Evolutionary conservation across 2,888 invertebrate genomes (phyloP).

Genomic region (Mythimna vitellina): DNA sequence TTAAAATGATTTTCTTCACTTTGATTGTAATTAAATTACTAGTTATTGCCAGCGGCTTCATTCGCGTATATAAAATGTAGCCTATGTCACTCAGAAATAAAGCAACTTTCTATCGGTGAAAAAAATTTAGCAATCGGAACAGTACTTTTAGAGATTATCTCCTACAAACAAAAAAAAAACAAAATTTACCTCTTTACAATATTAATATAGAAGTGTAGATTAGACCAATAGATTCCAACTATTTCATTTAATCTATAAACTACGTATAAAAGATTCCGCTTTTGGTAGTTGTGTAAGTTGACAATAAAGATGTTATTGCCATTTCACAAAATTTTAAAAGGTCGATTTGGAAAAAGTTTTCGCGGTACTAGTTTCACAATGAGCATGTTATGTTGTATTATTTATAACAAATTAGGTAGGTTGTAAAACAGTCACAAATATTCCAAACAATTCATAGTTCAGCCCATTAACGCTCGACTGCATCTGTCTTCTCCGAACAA

Average conservation of each 20-base stretch:
- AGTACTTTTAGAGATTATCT: too few relatives aligned
- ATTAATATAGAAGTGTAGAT: neutral
- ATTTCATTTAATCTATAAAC: too few relatives aligned
- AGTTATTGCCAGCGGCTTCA: too few relatives aligned
- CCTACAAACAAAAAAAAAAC: too few relatives aligned
- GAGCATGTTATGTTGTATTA: neutral
- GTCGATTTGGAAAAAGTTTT: neutral
- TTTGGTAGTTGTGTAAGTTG: neutral
- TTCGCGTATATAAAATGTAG: too few relatives aligned
- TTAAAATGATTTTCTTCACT: neutral
- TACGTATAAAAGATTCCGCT: neutral
- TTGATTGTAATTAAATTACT: neutral
- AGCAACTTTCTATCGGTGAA: too few relatives aligned
- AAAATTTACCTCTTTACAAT: too few relatives aligned
- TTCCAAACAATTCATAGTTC: conserved; percentile 26
- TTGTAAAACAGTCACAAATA: conserved; percentile 8
- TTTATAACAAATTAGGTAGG: neutral
- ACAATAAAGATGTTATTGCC: neutral
- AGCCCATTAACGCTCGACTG: conserved; percentile 1
- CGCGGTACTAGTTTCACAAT: neutral
- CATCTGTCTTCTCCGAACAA: conserved; percentile 31
- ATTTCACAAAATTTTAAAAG: neutral
- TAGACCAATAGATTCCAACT: neutral
- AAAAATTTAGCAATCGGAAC: too few relatives aligned
- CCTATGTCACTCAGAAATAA: too few relatives aligned